Evolutionary conservation across 1,140 invertebrate species (phyloP), one percentile per base, ranked within the genome.

Genomic region (Bursaphelenchus mucronatus): DNA sequence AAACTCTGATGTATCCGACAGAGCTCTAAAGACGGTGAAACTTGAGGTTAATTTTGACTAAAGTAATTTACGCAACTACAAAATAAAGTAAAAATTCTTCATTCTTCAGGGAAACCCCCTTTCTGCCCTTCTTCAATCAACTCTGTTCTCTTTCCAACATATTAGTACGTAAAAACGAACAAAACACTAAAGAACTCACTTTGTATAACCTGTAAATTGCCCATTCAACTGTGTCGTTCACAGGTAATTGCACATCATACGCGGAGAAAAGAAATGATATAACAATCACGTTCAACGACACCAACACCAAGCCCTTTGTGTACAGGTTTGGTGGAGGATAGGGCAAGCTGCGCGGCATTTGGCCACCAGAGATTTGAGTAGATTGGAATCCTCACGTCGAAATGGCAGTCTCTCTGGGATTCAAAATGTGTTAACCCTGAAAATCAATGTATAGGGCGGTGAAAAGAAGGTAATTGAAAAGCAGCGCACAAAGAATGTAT

Each of bases 151-250:
- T 17, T 40, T 17, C 19, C 51, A 9, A 54, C n/a, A 21, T 17
- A 8, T 13, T 43, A 6, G 53, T 49, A 76, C 13, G 45, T 40
- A 58, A 17, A 59, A 47, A 59, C 30, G 5, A 30, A 30, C 1
- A 30, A 30, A 1, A 30, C 30, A 30, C 30, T 30, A 30, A 30
- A 62, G 30, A 52, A 63, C 62, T 89, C 80, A 94, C 94, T 80
- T 97, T 89, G 86, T 95, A 96, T 69, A 97, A 90, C 82, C 92
- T 63, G n/a, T 64, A 30, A n/a, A 70, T 40, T 39, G 73, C 46
- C 74, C 64, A 80, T 11, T 64, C 19, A 19, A 55, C 47, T 21
- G 57, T 49, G 17, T 56, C 55, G 13, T 46, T 21, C n/a, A 74
- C 41, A 7, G 74, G 74, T 10, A 76, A 17, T 54, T 80, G 54